Conservation (phyloP, 1,140 invertebrate species). For the Sminthurinus signatus region DNA sequence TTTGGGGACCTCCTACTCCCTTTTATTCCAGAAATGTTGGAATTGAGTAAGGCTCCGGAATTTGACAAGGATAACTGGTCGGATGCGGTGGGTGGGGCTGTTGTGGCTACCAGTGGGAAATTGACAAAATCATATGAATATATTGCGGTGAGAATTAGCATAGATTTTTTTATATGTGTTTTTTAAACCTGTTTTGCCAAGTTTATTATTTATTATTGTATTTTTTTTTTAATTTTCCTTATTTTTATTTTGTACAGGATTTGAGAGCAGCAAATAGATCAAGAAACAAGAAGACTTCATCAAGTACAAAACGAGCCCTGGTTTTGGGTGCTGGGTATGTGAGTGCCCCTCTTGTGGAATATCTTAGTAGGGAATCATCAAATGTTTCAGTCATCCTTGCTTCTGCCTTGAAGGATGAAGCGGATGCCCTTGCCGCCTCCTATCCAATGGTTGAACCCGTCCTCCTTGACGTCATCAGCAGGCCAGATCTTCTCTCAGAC, state of each 20-base stretch:
- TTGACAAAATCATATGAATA: conserved; percentile 92
- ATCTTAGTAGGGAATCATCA: conserved; percentile 72
- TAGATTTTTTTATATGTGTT: too few species aligned
- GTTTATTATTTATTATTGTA: too few species aligned
- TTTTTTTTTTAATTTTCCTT: too few species aligned
- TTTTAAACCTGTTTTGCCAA: too few species aligned
- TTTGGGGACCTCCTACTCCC: conserved; percentile 91
- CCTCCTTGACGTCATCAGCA: conserved; percentile 71
- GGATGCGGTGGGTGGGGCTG: conserved; percentile 72
- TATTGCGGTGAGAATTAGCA: too few species aligned
- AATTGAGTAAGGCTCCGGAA: not conserved
- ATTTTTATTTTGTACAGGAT: too few species aligned
- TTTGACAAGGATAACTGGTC: conserved; percentile 48
- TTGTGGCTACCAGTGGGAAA: conserved; percentile 91
- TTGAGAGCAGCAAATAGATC: conserved; percentile 57
- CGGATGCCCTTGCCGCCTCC: conserved; percentile 67
- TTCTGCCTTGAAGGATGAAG: conserved; percentile 79
- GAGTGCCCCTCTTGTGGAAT: conserved; percentile 86
- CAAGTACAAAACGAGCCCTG: conserved; percentile 56
- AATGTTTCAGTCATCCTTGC: conserved; percentile 73
- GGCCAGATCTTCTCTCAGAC: conserved; percentile 62
- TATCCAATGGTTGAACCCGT: conserved; percentile 72
- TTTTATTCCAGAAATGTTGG: conserved; percentile 80
- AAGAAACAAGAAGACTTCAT: conserved; percentile 32
- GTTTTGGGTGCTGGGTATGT: conserved; percentile 94